phyloP scores from a whole-genome alignment of 2,888 invertebrate genomes.

The Biston betularia region DNA sequence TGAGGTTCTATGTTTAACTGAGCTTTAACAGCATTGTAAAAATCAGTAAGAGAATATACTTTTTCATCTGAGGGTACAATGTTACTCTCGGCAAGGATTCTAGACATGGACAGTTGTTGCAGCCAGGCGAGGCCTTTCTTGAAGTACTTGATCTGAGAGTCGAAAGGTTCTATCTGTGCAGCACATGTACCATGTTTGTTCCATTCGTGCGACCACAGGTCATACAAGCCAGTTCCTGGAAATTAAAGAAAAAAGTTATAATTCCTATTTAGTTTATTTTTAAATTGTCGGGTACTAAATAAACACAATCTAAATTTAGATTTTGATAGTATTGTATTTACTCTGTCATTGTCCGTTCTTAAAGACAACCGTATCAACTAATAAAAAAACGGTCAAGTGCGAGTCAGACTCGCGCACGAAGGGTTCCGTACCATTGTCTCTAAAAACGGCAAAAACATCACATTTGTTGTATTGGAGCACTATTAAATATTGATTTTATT shows the following conservation, averaged over 20 bases:
- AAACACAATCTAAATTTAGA: too few relatives aligned
- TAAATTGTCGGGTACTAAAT: not conserved
- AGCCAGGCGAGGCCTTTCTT: slow-evolving; percentile 87
- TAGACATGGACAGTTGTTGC: slow-evolving; percentile 86
- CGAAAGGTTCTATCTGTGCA: slow-evolving; percentile 79
- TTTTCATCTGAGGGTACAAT: slow-evolving; percentile 75
- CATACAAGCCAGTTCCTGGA: slow-evolving; percentile 73
- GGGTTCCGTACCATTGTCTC: too few relatives aligned
- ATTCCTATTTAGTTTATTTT: too few relatives aligned
- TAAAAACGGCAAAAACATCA: too few relatives aligned
- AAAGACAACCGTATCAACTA: too few relatives aligned
- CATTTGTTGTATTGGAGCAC: too few relatives aligned
- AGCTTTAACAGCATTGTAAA: slow-evolving; percentile 72
- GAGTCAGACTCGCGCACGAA: too few relatives aligned
- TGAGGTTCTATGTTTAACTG: slow-evolving; percentile 85
- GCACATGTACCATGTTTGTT: slow-evolving; percentile 93
- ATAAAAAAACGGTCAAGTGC: too few relatives aligned
- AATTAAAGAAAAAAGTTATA: slow-evolving; percentile 15
- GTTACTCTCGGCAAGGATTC: slow-evolving; percentile 82
- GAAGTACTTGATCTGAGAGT: slow-evolving; percentile 89
- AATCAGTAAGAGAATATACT: slow-evolving; percentile 43
- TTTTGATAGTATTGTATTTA: too few relatives aligned
- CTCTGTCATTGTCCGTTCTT: too few relatives aligned
- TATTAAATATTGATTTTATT: too few relatives aligned
- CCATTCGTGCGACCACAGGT: slow-evolving; percentile 93